These are phyloP conservation scores for Lindbergichthys nudifrons DNA, from an alignment of 2,797 vertebrate species.

Conservation along the genomic window DNA sequence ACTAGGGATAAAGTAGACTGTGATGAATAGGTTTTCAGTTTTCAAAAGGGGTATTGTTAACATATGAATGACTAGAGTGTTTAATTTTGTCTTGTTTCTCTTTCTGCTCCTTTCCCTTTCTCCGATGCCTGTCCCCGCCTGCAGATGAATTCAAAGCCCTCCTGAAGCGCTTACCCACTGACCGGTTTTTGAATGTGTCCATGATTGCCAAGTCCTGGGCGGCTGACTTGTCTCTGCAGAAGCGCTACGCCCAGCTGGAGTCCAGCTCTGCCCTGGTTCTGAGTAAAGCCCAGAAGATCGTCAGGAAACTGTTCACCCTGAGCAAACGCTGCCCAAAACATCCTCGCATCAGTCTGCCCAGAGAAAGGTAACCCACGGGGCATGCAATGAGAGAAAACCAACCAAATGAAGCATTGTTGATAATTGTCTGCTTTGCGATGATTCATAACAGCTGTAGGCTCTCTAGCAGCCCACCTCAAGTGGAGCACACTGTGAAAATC, in stretches of 20 bases:
- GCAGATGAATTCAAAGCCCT: constrained; percentile 95
- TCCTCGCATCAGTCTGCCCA: constrained; percentile 91
- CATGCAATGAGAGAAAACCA: constrained; percentile 14
- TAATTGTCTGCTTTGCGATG: constrained; percentile 1
- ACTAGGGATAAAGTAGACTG: constrained; percentile 28
- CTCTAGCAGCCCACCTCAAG: constrained; percentile 11
- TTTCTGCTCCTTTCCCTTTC: neutral
- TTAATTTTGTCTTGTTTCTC: constrained; percentile 23
- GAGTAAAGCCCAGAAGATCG: constrained; percentile 90
- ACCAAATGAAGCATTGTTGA: constrained; percentile 29
- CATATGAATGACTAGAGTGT: constrained; percentile 11
- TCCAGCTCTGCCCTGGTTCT: constrained; percentile 87
- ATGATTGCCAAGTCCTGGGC: constrained; percentile 92
- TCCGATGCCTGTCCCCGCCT: neutral
- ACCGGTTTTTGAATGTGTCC: constrained; percentile 93
- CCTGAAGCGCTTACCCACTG: constrained; percentile 90
- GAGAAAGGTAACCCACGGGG: constrained; percentile 88
- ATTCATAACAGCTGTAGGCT: constrained; percentile 44
- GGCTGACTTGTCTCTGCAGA: constrained; percentile 89
- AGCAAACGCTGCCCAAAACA: constrained; percentile 95
- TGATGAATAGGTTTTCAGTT: constrained; percentile 18
- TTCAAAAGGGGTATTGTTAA: constrained; percentile 21
- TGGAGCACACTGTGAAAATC: constrained; percentile 18
- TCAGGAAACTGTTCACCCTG: constrained; percentile 94
- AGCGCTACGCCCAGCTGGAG: constrained; percentile 91